Evolutionary conservation across 2,888 invertebrate genomes (phyloP), one percentile per base, ranked within the genome.

Genomic region (Protula sp.): DNA sequence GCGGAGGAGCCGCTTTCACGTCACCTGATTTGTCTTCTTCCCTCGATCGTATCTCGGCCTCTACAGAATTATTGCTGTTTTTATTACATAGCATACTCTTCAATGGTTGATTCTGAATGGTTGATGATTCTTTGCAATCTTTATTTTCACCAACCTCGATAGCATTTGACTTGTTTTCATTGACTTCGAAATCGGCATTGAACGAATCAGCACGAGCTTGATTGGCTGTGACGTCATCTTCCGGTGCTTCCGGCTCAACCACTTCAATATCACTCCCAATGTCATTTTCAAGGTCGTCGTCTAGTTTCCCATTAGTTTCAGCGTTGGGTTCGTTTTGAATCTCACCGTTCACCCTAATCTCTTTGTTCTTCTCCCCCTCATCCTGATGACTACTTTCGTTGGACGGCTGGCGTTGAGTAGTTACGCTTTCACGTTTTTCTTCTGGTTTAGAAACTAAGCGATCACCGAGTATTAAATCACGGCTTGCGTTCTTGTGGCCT

Each of bases 201-300:
- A 28, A 28, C 5, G 3, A 2, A 26, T 29, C 1, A 26, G n/a
- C 53, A 14, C 28, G 24, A 3, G 28, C n/a, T 24, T 53, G 27
- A 4, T 9, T 4, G 5, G 19, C 28, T 22, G 9, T 24, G 3
- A 22, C 55, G 38, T 55, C 22, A 9, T 52, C 58, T 2, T 48
- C 60, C 1, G 63, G 63, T 3, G 63, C 54, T 27, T 62, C 56
- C 2, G 61, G 63, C 38, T 63, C 58, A 14, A 62, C 63, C 1
- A 62, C 51, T 22, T 61, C 60, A 9, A 56, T 22, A 28, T 62
- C 62, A 48, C 57, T 62, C 28, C 50, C 53, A 26, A 50, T 50
- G 24, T 50, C 50, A 50, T 50, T 50, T 38, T 38, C 45, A 38
- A n/a, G n/a, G 19, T 50, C 50, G 24, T 19, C 50, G 9, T 9